Evolutionary conservation across 1,140 invertebrate species (phyloP).

Genomic region (Amphibalanus amphitrite): DNA sequence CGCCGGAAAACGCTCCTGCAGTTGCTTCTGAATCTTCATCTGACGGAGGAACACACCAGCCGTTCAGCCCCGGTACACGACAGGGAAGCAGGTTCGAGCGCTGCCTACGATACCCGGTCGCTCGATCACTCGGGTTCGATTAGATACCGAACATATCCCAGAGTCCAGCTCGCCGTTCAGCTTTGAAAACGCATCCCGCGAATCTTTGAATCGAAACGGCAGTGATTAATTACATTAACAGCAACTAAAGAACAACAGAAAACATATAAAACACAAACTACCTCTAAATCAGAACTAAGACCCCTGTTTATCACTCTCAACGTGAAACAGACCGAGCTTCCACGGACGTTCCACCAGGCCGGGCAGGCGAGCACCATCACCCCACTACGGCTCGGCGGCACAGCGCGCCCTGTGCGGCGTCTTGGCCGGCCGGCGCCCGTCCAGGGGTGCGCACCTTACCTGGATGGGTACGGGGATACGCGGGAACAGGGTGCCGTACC

Average conservation of each 20-base stretch:
- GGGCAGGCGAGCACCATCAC: too few species aligned
- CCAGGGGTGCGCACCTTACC: constrained; percentile 10
- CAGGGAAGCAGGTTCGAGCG: too few species aligned
- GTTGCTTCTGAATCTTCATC: not conserved
- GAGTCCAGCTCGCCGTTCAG: too few species aligned
- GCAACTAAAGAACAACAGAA: too few species aligned
- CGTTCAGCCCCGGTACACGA: too few species aligned
- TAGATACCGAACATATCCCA: not conserved
- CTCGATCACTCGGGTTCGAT: not conserved
- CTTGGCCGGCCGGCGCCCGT: not conserved
- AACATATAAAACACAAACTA: not conserved
- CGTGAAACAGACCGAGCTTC: too few species aligned
- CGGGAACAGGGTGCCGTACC: constrained; percentile 96
- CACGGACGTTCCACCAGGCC: too few species aligned
- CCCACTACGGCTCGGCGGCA: too few species aligned
- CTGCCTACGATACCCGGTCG: not conserved
- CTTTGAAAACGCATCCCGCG: too few species aligned
- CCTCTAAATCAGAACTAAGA: not conserved
- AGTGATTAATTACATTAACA: too few species aligned
- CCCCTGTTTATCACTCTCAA: too few species aligned
- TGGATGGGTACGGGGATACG: constrained; percentile 98
- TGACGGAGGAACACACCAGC: not conserved
- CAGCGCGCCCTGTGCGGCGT: not conserved
- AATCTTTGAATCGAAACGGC: too few species aligned
- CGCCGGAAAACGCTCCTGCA: not conserved